Evolutionary conservation across 2,113 vertebrate species (phyloP).

Genomic region (Chauna torquata): DNA sequence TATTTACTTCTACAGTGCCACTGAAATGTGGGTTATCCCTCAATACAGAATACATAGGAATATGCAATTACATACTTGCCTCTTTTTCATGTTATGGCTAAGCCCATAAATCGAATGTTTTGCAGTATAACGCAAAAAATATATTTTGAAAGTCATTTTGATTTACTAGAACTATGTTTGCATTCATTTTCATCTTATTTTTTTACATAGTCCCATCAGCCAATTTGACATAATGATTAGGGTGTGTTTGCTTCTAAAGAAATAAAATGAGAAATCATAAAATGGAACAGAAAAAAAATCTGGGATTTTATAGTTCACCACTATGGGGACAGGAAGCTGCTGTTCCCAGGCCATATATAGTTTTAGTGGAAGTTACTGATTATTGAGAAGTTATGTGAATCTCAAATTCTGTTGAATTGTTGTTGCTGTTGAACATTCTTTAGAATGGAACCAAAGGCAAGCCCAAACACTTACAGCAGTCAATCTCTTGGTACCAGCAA

Average conservation of each 20-base stretch:
- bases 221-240: not conserved
- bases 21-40: not conserved
- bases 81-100: not conserved
- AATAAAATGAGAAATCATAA: not conserved
- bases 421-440: not conserved
- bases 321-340: not conserved
- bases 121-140: not conserved
- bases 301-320: not conserved
- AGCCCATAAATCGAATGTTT: not conserved
- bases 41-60: not conserved
- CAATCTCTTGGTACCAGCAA: not conserved
- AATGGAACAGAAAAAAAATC: rapidly evolving
- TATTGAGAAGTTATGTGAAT: not conserved
- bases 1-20: not conserved
- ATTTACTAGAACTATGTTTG: not conserved
- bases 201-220: not conserved
- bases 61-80: not conserved
- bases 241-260: not conserved
- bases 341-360: not conserved
- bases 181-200: not conserved
- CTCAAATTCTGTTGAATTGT: not conserved
- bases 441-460: not conserved
- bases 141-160: not conserved
- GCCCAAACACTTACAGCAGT: not conserved
- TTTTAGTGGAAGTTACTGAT: not conserved